phyloP scores from a whole-genome alignment of 2,797 vertebrate genomes.

The Carapus acus region DNA sequence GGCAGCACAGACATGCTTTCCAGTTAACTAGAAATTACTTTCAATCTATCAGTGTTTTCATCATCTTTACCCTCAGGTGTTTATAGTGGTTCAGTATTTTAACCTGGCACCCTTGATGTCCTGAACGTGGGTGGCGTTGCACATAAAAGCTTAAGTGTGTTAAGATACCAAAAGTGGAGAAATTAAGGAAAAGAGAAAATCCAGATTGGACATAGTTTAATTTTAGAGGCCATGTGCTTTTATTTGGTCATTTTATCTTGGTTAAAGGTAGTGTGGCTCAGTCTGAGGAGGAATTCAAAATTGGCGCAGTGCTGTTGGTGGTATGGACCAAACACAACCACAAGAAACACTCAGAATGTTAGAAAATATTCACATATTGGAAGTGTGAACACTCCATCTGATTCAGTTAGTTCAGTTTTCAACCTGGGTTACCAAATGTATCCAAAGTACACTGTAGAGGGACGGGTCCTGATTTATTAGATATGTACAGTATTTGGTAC shows the following conservation, averaged over 20 bases:
- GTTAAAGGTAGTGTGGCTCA: background rate
- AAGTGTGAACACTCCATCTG: too few relatives aligned
- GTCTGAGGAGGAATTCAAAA: too few relatives aligned
- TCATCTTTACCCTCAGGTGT: slow-evolving; percentile 61
- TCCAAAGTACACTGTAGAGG: too few relatives aligned
- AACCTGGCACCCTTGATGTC: slow-evolving; percentile 58
- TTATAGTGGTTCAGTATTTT: slow-evolving; percentile 53
- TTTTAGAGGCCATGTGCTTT: slow-evolving; percentile 55
- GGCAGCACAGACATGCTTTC: slow-evolving; percentile 57
- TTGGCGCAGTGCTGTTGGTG: too few relatives aligned
- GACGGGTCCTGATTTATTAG: background rate
- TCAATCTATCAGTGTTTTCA: slow-evolving; percentile 41
- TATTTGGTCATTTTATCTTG: slow-evolving; percentile 45
- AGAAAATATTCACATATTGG: too few relatives aligned
- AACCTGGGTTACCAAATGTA: too few relatives aligned
- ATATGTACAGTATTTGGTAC: too few relatives aligned
- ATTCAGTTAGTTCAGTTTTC: too few relatives aligned
- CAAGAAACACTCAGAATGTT: too few relatives aligned
- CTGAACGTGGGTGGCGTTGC: slow-evolving; percentile 71
- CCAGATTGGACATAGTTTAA: too few relatives aligned
- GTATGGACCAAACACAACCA: too few relatives aligned
- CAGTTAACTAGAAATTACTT: slow-evolving; percentile 16
- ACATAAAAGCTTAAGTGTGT: slow-evolving; percentile 65
- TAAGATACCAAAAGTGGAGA: too few relatives aligned
- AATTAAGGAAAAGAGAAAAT: slow-evolving; percentile 45